phyloP scores from a whole-genome alignment of 2,888 invertebrate species.

The Lasioglossum leucozonium region DNA sequence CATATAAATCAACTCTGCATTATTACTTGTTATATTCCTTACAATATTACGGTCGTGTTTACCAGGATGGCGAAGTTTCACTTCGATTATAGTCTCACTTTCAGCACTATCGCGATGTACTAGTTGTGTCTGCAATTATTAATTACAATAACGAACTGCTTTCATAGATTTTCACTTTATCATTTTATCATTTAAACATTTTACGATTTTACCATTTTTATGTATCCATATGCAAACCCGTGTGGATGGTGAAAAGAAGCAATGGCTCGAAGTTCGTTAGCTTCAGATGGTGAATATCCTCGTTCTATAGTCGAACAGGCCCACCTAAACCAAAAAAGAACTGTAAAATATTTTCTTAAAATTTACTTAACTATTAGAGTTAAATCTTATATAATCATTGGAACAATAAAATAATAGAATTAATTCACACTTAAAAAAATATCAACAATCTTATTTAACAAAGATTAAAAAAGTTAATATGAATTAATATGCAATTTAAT shows the following conservation, averaged over 20 bases:
- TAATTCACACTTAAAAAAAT: not conserved
- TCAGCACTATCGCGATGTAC: constrained; percentile 94
- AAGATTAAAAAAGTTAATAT: too few relatives aligned
- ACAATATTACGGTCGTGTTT: constrained; percentile 93
- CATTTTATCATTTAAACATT: constrained; percentile 89
- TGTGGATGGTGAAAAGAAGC: constrained; percentile 96
- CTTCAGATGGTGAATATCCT: constrained; percentile 95
- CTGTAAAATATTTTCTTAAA: constrained; percentile 55
- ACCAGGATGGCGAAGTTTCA: constrained; percentile 95
- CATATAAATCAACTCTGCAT: not conserved
- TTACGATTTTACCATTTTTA: constrained; percentile 89
- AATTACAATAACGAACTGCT: not conserved
- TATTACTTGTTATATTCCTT: constrained; percentile 59
- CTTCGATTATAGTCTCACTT: constrained; percentile 96
- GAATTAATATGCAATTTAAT: not conserved
- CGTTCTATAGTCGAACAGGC: constrained; percentile 94
- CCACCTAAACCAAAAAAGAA: constrained; percentile 86
- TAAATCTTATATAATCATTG: not conserved
- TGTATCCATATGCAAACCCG: constrained; percentile 93
- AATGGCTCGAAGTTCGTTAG: constrained; percentile 93
- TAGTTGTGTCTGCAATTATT: constrained; percentile 89
- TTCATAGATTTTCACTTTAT: constrained; percentile 80
- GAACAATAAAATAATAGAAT: not conserved
- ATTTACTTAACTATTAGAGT: not conserved
- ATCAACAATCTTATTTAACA: not conserved